Conservation (phyloP, 1,140 invertebrate species). For the Musca vetustissima region DNA sequence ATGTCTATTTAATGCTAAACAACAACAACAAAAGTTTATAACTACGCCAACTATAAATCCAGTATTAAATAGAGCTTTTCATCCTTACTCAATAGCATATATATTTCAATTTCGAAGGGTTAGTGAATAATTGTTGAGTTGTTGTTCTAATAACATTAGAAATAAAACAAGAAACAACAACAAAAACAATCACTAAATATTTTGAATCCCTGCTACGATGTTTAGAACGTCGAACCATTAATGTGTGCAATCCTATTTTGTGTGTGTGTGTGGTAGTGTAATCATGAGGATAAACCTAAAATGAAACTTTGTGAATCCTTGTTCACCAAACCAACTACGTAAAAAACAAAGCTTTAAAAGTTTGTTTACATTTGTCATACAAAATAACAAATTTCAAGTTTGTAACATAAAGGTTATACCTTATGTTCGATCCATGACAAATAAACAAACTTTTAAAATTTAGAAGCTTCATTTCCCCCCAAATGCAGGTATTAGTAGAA, state of each 20-base stretch:
- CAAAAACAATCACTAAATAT: constrained; percentile 6
- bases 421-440: background rate
- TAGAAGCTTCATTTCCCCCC: too few relatives aligned
- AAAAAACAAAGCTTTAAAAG: constrained; percentile 5
- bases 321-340: background rate
- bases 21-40: background rate
- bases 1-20: background rate
- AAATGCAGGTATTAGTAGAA: too few relatives aligned
- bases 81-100: too few relatives aligned
- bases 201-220: background rate
- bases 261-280: constrained; percentile 16
- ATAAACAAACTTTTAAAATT: constrained; percentile 8
- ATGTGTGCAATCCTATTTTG: constrained; percentile 51
- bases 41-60: background rate
- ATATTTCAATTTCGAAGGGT: constrained; percentile 5
- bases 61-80: too few relatives aligned
- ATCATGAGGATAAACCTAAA: constrained; percentile 24
- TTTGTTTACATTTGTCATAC: background rate
- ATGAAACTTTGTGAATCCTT: background rate
- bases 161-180: constrained; percentile 17
- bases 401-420: background rate
- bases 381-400: background rate
- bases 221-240: constrained; percentile 56
- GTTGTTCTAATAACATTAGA: too few relatives aligned
- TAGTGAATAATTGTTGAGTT: constrained; percentile 16